These are phyloP conservation scores for Gymnothorax javanicus DNA, from an alignment of 2,797 vertebrate genomes.

Conservation along the genomic window DNA sequence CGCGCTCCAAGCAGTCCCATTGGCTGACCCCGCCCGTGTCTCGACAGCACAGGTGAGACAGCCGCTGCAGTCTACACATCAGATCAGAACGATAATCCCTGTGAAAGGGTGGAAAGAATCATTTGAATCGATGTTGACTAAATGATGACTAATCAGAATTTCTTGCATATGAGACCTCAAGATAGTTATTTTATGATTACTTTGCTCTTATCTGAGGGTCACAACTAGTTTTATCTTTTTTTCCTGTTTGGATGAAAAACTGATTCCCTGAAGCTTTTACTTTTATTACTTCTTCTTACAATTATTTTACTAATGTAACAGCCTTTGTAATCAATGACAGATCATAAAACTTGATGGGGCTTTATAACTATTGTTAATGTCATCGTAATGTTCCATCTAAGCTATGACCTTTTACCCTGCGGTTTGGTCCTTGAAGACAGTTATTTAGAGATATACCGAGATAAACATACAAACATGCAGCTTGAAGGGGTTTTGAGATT, in stretches of 20 bases:
- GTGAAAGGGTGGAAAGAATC: not conserved
- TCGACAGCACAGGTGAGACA: constrained; percentile 77
- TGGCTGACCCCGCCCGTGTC: constrained; percentile 66
- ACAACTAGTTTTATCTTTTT: not conserved
- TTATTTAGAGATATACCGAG: not conserved
- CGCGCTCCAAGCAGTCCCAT: constrained; percentile 76
- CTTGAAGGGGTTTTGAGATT: not conserved
- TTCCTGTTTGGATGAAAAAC: not conserved
- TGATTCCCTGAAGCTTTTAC: not conserved
- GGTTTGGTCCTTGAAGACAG: not conserved
- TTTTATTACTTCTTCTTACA: not conserved
- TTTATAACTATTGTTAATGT: not conserved
- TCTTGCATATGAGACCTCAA: not conserved
- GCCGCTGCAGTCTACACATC: not conserved
- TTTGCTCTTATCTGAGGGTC: not conserved
- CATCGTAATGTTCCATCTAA: not conserved
- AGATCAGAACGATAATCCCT: not conserved
- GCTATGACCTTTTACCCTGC: constrained; percentile 9
- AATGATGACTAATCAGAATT: not conserved
- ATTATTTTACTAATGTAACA: not conserved
- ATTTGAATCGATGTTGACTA: not conserved
- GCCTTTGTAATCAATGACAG: not conserved
- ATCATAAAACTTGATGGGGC: not conserved
- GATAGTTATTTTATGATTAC: not conserved
- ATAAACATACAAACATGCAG: not conserved